Conservation (phyloP, 2,888 invertebrate genomes). For the Automeris io region DNA sequence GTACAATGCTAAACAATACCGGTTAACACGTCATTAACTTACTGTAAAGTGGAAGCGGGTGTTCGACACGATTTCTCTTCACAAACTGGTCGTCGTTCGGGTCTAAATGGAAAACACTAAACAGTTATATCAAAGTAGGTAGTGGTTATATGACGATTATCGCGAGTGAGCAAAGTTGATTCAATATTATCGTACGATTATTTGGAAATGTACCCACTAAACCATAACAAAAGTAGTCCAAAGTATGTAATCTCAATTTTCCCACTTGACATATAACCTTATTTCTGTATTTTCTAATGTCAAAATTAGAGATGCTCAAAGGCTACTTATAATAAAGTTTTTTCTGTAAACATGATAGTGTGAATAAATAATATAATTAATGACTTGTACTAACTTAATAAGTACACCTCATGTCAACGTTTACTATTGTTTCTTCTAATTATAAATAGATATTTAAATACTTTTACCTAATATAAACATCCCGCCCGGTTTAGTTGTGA, state of each 20-base stretch:
- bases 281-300: background rate
- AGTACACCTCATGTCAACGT: no score
- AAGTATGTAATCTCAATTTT: background rate
- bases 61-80: slow-evolving; percentile 33
- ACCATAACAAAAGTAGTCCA: no score
- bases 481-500: no score
- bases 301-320: background rate
- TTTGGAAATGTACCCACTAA: slow-evolving; percentile 5
- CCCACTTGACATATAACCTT: slow-evolving; percentile 6
- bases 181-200: slow-evolving; percentile 15
- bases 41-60: slow-evolving; percentile 32
- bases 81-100: slow-evolving; percentile 35
- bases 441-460: no score
- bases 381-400: no score
- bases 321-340: no score
- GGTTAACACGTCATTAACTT: slow-evolving; percentile 33
- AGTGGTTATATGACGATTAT: slow-evolving; percentile 19
- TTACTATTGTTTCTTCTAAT: no score
- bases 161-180: slow-evolving; percentile 12
- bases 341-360: no score
- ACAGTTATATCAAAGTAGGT: slow-evolving; percentile 12
- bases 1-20: slow-evolving; percentile 4
- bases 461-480: no score
- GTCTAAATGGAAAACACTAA: slow-evolving; percentile 6
- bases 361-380: no score